Evolutionary conservation across 2,888 invertebrate species (phyloP), one percentile per base, ranked within the genome.

Genomic region (Tethea ocularis): DNA sequence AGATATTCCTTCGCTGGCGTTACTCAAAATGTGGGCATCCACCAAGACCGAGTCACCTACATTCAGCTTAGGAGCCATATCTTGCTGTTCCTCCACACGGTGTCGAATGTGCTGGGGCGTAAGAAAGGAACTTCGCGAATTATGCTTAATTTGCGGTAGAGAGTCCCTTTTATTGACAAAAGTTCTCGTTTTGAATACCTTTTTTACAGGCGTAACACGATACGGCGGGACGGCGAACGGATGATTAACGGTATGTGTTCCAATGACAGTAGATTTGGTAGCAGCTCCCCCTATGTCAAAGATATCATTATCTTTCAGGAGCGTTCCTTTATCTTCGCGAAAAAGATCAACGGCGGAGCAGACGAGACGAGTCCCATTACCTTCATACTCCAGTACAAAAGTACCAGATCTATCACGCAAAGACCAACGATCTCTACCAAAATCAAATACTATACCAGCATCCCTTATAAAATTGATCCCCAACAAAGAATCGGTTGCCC

Each of bases 131-230:
- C 24, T 24, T 24, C 24, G 24, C 24, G 6, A 24, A 24, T 24
- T 4, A 6, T 4, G 36, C 13, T 1, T 38, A 15, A 38, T 38
- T 38, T 33, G 29, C 29, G 29, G 29, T 33, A 33, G 7, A 33
- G 8, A 33, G 11, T 33, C 8, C 24, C 2, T 6, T 6, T 24
- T 24, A 24, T 63, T 63, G 0, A 67, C 60, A 2, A 70, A 52
- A 29, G 70, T 66, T 8, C n/a, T 17, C 23, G 22, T 26, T 52
- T 64, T 57, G 0, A 61, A 15, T 10, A 59, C 61, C 22, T 59
- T 65, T 15, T 61, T 64, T 0, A 51, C 57, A n/a, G 66, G 68
- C n/a, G 57, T 41, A 24, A 61, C n/a, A 1, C 61, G 22, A 29
- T 61, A 61, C 24, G 61, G 58, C 15, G 58, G 56, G 6, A 51